Conservation (phyloP, 1,140 invertebrate species). For the Drosophila melanogaster region DNA sequence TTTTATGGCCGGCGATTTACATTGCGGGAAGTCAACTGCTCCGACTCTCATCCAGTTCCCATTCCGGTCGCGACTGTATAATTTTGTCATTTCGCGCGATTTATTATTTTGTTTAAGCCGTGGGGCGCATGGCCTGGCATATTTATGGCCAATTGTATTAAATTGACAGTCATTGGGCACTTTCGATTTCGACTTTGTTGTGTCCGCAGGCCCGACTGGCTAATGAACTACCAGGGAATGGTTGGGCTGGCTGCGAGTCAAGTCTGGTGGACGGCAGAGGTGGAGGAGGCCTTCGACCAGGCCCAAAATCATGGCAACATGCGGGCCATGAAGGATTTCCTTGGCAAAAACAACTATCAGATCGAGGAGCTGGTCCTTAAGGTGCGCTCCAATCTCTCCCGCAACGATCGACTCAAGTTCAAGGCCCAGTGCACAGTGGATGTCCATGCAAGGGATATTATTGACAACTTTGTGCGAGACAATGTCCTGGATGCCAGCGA, state of each 20-base stretch:
- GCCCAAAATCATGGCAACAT: slow-evolving; percentile 90
- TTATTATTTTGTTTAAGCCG: slow-evolving; percentile 80
- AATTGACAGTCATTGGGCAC: slow-evolving; percentile 78
- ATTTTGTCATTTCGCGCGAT: slow-evolving; percentile 84
- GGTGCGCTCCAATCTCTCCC: slow-evolving; percentile 87
- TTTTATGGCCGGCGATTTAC: slow-evolving; percentile 78
- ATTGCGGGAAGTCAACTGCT: slow-evolving; percentile 49
- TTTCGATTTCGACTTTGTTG: slow-evolving; percentile 64
- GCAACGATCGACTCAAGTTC: slow-evolving; percentile 94
- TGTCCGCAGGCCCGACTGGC: slow-evolving; percentile 89
- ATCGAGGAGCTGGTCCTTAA: slow-evolving; percentile 93
- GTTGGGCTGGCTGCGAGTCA: slow-evolving; percentile 93
- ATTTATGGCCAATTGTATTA: slow-evolving; percentile 84
- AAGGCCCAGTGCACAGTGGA: slow-evolving; percentile 95
- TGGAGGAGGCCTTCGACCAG: slow-evolving; percentile 93
- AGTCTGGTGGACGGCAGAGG: slow-evolving; percentile 97
- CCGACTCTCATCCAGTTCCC: slow-evolving; percentile 7
- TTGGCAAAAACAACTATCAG: slow-evolving; percentile 91
- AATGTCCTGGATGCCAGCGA: slow-evolving; percentile 92
- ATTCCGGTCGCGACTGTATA: slow-evolving; percentile 65
- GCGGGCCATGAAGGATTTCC: slow-evolving; percentile 94
- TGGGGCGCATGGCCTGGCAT: slow-evolving; percentile 59
- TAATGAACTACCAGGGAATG: slow-evolving; percentile 95
- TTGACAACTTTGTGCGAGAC: slow-evolving; percentile 94
- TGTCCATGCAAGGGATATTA: slow-evolving; percentile 95